phyloP scores from a whole-genome alignment of 2,888 invertebrate species.

The Andrena trimmerana region DNA sequence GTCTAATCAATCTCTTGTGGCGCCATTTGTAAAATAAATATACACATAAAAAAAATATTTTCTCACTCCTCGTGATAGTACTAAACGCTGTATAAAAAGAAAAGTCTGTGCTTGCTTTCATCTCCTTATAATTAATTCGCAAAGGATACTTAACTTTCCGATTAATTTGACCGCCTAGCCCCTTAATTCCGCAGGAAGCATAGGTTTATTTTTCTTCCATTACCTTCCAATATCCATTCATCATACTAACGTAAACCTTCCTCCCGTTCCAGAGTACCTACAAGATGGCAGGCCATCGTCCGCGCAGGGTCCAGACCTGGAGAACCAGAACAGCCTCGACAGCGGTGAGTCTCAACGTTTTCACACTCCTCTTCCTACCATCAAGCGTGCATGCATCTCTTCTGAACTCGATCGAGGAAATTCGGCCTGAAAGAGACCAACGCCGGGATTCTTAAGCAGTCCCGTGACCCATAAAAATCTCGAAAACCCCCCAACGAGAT shows the following conservation, averaged over 20 bases:
- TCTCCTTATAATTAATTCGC: too few species aligned
- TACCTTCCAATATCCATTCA: background rate
- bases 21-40: too few species aligned
- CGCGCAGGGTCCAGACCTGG: slow-evolving; percentile 76
- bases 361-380: background rate
- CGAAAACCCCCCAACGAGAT: slow-evolving; percentile 22
- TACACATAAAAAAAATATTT: too few species aligned
- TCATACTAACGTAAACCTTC: background rate
- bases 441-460: slow-evolving; percentile 23
- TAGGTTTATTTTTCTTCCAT: too few species aligned
- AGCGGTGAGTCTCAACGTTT: slow-evolving; percentile 75
- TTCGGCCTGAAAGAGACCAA: background rate
- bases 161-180: too few species aligned
- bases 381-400: background rate
- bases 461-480: slow-evolving; percentile 55
- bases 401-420: background rate
- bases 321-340: slow-evolving; percentile 81
- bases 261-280: slow-evolving; percentile 74
- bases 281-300: slow-evolving; percentile 73
- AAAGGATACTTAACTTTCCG: too few species aligned
- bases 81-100: too few species aligned
- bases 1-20: too few species aligned
- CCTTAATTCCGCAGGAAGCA: too few species aligned
- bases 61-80: too few species aligned
- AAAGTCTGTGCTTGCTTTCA: too few species aligned